phyloP scores from a whole-genome alignment of 2,113 vertebrate species.

The Myocastor coypus region DNA sequence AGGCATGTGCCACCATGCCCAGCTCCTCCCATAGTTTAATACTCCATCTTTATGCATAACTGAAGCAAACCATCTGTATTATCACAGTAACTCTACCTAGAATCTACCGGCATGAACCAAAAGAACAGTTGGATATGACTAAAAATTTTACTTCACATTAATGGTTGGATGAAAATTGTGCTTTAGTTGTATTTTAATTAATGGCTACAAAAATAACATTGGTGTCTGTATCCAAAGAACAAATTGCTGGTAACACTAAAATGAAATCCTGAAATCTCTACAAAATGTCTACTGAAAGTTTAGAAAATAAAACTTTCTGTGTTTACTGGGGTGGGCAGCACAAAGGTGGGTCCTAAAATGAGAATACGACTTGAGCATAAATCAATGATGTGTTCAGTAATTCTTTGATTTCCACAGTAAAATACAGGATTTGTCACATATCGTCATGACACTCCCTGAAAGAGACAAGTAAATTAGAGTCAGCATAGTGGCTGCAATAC shows the following conservation, averaged over 20 bases:
- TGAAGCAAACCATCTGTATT: not conserved
- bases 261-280: slow-evolving; percentile 30
- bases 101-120: slow-evolving; percentile 33
- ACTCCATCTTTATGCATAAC: not conserved
- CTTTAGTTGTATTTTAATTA: slow-evolving; percentile 53
- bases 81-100: not conserved
- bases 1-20: no score
- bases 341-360: not conserved
- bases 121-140: slow-evolving; percentile 24
- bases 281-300: slow-evolving; percentile 28
- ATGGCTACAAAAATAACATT: slow-evolving; percentile 39
- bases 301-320: not conserved
- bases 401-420: not conserved
- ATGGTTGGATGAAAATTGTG: not conserved
- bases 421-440: not conserved
- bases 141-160: slow-evolving; percentile 52
- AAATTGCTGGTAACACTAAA: slow-evolving; percentile 11
- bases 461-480: not conserved
- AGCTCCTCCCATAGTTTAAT: not conserved
- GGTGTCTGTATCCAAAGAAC: not conserved
- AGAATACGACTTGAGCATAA: slow-evolving; percentile 6
- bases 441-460: not conserved
- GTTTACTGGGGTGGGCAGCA: not conserved
- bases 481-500: not conserved
- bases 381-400: slow-evolving; percentile 26